These are phyloP conservation scores for Aphrocallistes beatrix DNA, from an alignment of 37 sponge, comb jelly and placozoan species.

Conservation along the genomic window DNA sequence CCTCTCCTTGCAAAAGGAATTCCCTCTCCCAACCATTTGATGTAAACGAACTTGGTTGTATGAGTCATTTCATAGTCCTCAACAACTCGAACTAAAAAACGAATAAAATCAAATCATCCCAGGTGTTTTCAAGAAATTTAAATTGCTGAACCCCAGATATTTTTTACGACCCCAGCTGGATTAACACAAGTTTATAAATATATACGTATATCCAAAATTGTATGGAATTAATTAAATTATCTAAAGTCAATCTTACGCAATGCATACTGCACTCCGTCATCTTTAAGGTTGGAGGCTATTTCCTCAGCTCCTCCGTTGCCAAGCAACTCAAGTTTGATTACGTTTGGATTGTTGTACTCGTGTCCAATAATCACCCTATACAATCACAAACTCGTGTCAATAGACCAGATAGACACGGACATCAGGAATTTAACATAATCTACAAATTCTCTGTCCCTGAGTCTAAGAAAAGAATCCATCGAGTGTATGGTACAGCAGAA, in stretches of 20 bases:
- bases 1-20: conserved; percentile 54
- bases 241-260: conserved; percentile 35
- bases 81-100: conserved; percentile 47
- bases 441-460: too few relatives aligned
- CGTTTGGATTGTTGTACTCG: conserved; percentile 47
- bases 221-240: background rate
- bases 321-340: conserved; percentile 18
- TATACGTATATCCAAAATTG: background rate
- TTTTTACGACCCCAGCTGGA: too few relatives aligned
- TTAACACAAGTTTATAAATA: background rate
- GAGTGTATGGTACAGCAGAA: too few relatives aligned
- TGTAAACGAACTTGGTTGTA: conserved; percentile 76
- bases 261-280: conserved; percentile 50
- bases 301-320: conserved; percentile 57
- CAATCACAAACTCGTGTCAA: background rate
- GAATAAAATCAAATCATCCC: background rate
- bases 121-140: background rate
- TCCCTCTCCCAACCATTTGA: conserved; percentile 38
- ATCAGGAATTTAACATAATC: background rate
- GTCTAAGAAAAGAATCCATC: too few relatives aligned
- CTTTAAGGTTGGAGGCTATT: conserved; percentile 33
- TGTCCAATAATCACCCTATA: conserved; percentile 64
- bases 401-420: background rate
- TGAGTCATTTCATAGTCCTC: conserved; percentile 72
- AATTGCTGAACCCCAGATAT: background rate